Base-by-base conservation (phyloP, 2,888 invertebrate species). In the Cephus rjabovi region DNA sequence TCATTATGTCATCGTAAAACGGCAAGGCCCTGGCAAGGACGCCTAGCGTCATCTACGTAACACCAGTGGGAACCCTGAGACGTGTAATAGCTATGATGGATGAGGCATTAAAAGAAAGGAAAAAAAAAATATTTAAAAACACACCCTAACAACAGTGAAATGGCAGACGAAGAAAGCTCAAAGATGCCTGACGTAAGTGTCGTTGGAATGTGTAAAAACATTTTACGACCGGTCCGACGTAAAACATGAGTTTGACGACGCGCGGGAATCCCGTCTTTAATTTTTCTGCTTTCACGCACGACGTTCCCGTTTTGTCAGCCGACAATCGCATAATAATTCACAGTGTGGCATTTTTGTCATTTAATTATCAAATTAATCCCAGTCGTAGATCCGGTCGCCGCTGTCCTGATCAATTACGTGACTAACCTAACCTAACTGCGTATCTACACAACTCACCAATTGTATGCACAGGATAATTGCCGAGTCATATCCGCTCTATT, bases 21-120 rank as follows among this genome's bases (percentile, higher is more conserved):
- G 11, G 75, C 84, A 80, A 84, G 84, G 83, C 34, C 80, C 77
- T 56, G 15, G 74, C 79, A 81, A 84, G 84, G 84, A 78, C 80
- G 79, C 40, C 40, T 56, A 23, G 9, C 15, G 23, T 56, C 40
- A 56, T 56, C 40, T 9, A 56, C 40, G 23, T 56, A 56, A 56
- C 6, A 56, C 40, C 40, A 56, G 40, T 23, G 40, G 40, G 6
- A 56, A 56, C 23, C 40, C 15, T 56, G 40, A 23, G 23, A 56
- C 23, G 23, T 2, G 23, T 56, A 56, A 56, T 23, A 23, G 40
- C 6, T 56, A 2, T 9, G 15, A 2, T 9, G 15, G 4, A 40
- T 6, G 40, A 56, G 23, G 23, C 23, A 56, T 56, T 56, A 56
- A 23, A n/a, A 12, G 68, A 30, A 37, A 12, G 37, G 12, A 6